Base-by-base conservation (phyloP, 1,140 invertebrate species). In the Dysdera silvatica region DNA sequence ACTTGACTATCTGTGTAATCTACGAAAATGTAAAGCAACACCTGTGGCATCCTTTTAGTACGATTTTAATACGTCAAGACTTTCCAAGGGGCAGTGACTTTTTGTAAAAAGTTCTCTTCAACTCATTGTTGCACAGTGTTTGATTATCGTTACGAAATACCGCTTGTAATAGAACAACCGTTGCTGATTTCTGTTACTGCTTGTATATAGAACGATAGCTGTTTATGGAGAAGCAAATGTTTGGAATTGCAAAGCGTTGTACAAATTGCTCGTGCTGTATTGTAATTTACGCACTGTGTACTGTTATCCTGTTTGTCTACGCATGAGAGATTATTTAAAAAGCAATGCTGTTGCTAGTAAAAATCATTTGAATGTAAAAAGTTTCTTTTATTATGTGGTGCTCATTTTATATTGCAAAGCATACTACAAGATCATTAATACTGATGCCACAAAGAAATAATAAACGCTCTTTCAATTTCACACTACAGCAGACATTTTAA, bases 281-380 rank as follows among this genome's bases (percentile, higher is more conserved):
- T n/a, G n/a, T n/a, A n/a, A n/a, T 51, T 37, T 60, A 41, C 52
- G 58, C 29, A 52, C 33, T 41, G 23, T 37, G 40, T n/a, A 28
- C 32, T 35, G 12, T 51, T 60, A 48, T 52, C 52, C 32, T 60
- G 58, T 60, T 59, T 59, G 58, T 60, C 29, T 40, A 48, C 23
- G 52, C 51, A 48, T 60, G 33, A 60, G 58, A 60, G 58, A 60
- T 60, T 60, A 60, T 60, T 60, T 60, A 60, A 59, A 59, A 58
- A 49, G 53, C 53, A 55, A n/a, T n/a, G n/a, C n/a, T n/a, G 53
- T 55, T 55, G 53, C 43, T 48, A 59, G 48, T 59, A 59, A 47
- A 51, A 60, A 16, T 52, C 32, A 32, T 33, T 33, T 32, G 35
- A 52, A 52, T 31, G 5, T 18, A 49, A 49, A 49, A 26, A n/a